Base-by-base conservation (phyloP, 2,113 vertebrate species). In the Nanorana parkeri region DNA sequence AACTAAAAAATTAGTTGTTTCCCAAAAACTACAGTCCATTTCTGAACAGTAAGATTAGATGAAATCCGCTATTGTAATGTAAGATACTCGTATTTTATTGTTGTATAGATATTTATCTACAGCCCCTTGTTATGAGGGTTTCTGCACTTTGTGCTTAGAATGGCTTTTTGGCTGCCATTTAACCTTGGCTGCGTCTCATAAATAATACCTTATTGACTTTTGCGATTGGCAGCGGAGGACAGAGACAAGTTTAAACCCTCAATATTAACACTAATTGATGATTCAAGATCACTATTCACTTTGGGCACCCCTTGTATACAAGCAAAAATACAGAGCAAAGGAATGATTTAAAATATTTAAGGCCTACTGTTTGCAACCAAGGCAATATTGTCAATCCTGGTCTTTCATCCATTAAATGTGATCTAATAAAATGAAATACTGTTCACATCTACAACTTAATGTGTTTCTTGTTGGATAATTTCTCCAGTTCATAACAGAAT, bases 141-240 rank as follows among this genome's bases (percentile, higher is more conserved):
- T 55, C 69, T 75, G 15, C 26, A 52, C 74, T 82, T 65, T 66
- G 60, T 74, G 47, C 69, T 52, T 64, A 75, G 64, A 17, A n/a
- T 32, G 55, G 26, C 47, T 66, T 56, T 82, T 74, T 74, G 80
- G 80, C 80, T 75, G 51, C 24, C 29, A 32, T 82, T 75, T 51
- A 82, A 56, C 69, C 80, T 82, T 82, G 80, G 80, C 80, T 56
- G 41, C 32, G 5, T 65, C 71, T 58, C 60, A 36, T 41, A 75
- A 61, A 64, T 66, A 74, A 56, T 51, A 75, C 80, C 71, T 75
- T 82, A 82, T 82, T 52, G 69, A 82, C 71, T 66, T 66, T 29
- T 47, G 66, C 75, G 69, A 82, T 82, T 82, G 80, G 80, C 61
- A 75, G 80, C 80, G 75, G 58, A 74, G 69, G 61, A 82, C 54